These are phyloP conservation scores for Rissa tridactyla DNA, from an alignment of 2,113 vertebrate species.

Conservation along the genomic window DNA sequence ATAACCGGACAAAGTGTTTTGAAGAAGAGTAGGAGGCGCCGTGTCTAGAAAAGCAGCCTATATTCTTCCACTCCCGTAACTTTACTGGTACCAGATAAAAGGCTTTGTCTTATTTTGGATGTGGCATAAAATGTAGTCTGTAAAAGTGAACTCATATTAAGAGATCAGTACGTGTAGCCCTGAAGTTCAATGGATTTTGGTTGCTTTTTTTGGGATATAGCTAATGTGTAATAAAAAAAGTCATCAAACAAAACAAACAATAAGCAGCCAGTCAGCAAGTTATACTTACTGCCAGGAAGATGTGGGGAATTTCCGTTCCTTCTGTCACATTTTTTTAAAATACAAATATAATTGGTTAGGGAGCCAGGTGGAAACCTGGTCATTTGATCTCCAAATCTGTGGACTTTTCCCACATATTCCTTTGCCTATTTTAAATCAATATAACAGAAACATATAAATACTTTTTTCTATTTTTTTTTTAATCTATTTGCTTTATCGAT, in stretches of 20 bases:
- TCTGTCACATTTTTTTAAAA: background rate
- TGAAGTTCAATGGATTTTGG: background rate
- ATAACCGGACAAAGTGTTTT: background rate
- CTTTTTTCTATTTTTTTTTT: background rate
- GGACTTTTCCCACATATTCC: background rate
- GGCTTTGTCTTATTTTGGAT: background rate
- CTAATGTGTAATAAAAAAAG: background rate
- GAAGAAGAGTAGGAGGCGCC: background rate
- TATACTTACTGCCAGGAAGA: background rate
- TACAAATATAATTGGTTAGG: background rate
- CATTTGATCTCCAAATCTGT: background rate
- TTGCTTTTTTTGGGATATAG: background rate
- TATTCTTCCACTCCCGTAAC: background rate
- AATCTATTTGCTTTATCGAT: background rate
- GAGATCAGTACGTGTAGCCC: background rate
- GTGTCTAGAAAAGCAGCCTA: background rate
- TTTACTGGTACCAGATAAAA: background rate
- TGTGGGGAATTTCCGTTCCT: background rate
- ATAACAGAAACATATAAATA: background rate
- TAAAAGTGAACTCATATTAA: background rate
- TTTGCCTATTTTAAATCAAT: background rate
- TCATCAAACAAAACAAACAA: background rate
- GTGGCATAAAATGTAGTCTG: background rate
- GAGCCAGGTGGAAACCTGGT: background rate
- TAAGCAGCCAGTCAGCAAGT: background rate